phyloP scores from a whole-genome alignment of 1,140 invertebrate species.

The Prorops nasuta region DNA sequence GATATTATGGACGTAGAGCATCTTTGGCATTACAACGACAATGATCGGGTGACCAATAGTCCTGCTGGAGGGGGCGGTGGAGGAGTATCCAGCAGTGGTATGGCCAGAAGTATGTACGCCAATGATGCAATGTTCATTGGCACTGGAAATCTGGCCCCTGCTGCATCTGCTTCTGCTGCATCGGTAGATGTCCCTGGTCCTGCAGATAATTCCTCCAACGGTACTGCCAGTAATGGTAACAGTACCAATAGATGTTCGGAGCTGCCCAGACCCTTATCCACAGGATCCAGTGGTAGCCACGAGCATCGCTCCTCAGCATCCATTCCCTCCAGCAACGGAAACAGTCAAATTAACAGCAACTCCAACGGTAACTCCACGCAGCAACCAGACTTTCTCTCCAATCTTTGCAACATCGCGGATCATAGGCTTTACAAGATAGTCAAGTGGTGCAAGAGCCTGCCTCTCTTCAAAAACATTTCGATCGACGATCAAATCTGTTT shows the following conservation, averaged over 20 bases:
- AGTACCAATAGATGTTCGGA: constrained; percentile 22
- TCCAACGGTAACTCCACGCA: constrained; percentile 62
- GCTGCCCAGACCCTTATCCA: constrained; percentile 25
- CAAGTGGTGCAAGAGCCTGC: constrained; percentile 97
- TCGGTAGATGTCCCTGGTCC: constrained; percentile 9
- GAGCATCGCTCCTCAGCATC: constrained; percentile 27
- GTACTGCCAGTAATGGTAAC: constrained; percentile 47
- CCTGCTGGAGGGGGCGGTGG: constrained; percentile 19
- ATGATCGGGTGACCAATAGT: constrained; percentile 39
- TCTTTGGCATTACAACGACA: constrained; percentile 86
- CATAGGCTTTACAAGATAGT: constrained; percentile 96
- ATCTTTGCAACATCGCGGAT: constrained; percentile 91
- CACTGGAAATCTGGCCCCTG: background rate
- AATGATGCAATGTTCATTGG: constrained; percentile 13
- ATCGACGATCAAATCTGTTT: constrained; percentile 96
- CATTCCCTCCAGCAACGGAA: constrained; percentile 13
- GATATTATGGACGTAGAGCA: constrained; percentile 95
- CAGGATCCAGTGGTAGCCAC: constrained; percentile 15
- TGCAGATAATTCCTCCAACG: constrained; percentile 22
- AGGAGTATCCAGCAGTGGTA: constrained; percentile 2
- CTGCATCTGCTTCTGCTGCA: too few species aligned
- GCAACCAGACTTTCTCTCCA: constrained; percentile 78
- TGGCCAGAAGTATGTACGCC: constrained; percentile 3
- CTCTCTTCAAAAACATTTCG: constrained; percentile 93
- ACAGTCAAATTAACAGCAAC: constrained; percentile 16